These are phyloP conservation scores for Vultur gryphus DNA, from an alignment of 2,797 vertebrate genomes.

Conservation along the genomic window DNA sequence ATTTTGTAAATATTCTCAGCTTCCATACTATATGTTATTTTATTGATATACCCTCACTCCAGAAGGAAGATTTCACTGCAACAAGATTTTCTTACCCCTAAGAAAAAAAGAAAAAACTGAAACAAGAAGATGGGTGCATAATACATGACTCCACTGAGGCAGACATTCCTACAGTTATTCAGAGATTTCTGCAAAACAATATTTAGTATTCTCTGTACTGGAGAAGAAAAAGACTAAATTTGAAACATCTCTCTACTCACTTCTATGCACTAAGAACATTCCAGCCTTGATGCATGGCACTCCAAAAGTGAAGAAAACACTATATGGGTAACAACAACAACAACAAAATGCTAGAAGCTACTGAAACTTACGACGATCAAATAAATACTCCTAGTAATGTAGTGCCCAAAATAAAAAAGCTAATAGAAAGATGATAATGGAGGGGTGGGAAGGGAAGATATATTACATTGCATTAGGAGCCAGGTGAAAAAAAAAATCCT, in stretches of 20 bases:
- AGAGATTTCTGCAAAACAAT: constrained; percentile 40
- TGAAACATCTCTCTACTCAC: not conserved
- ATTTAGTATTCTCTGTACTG: constrained; percentile 47
- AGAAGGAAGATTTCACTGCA: constrained; percentile 20
- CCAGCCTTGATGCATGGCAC: not conserved
- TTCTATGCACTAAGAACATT: not conserved
- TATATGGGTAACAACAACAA: not conserved
- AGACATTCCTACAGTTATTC: constrained; percentile 21
- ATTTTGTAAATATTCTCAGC: constrained; percentile 30
- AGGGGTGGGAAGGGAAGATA: not conserved
- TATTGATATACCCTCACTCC: constrained; percentile 28
- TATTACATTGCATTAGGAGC: not conserved
- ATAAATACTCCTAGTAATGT: not conserved
- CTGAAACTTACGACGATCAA: not conserved
- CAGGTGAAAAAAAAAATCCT: not conserved
- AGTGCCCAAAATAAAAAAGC: not conserved
- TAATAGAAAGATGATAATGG: not conserved
- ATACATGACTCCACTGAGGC: constrained; percentile 42
- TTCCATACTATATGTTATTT: constrained; percentile 4
- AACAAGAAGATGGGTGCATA: constrained; percentile 41
- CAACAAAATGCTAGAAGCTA: not conserved
- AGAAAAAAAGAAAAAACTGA: not conserved
- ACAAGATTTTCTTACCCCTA: not conserved
- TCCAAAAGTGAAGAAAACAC: not conserved
- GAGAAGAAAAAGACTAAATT: constrained; percentile 22